Evolutionary conservation across 2,113 vertebrate species (phyloP).

Genomic region (Urocynchramus pylzowi): DNA sequence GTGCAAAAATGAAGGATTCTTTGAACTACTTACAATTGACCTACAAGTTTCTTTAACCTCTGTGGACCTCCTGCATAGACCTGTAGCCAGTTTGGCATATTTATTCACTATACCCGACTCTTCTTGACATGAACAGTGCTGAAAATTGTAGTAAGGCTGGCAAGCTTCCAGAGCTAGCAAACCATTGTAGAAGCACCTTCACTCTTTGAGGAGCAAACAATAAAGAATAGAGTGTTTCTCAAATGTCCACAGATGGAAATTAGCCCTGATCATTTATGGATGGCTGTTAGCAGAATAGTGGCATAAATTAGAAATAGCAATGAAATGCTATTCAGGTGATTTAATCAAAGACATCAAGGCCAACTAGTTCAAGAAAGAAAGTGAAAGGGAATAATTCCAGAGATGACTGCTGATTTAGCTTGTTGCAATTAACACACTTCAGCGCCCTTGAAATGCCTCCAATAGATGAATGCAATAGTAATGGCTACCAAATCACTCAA

Average conservation of each 20-base stretch:
- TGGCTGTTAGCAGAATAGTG: neutral
- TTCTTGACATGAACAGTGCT: neutral
- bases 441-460: neutral
- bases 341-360: neutral
- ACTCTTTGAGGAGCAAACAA: neutral
- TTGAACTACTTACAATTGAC: neutral
- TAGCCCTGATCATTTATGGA: conserved; percentile 9
- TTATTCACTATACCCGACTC: neutral
- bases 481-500: conserved; percentile 18
- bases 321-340: neutral
- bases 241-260: conserved; percentile 4
- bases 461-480: neutral
- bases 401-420: conserved; percentile 17
- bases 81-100: neutral
- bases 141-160: neutral
- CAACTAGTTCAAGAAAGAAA: conserved; percentile 23
- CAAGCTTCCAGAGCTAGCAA: neutral
- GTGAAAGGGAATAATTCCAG: conserved; percentile 23
- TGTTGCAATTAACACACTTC: conserved; percentile 41
- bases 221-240: neutral
- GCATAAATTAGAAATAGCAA: conserved; percentile 37
- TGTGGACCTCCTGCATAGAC: neutral
- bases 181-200: neutral
- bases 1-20: neutral
- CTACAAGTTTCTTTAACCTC: neutral